Evolutionary conservation across 2,113 vertebrate species (phyloP).

Genomic region (Nerophis ophidion): DNA sequence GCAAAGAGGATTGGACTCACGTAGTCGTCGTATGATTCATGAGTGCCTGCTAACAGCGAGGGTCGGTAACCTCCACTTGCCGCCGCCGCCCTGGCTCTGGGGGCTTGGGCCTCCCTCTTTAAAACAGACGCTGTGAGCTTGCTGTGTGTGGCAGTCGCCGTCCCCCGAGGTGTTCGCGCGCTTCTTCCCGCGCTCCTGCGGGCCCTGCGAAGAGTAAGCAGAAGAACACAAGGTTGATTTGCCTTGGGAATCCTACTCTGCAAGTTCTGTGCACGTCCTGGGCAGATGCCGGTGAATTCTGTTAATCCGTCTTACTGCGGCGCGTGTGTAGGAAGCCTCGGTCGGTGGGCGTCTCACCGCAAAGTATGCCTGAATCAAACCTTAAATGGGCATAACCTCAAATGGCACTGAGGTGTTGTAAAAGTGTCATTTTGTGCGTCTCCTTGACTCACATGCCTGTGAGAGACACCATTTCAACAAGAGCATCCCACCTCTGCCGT

Average conservation of each 20-base stretch:
- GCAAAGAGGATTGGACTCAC: constrained; percentile 77
- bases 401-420: constrained; percentile 21
- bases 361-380: constrained; percentile 17
- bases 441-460: constrained; percentile 25
- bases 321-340: constrained; percentile 15
- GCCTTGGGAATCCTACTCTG: constrained; percentile 3
- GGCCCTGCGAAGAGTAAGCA: constrained; percentile 68
- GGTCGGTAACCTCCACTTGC: constrained; percentile 79
- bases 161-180: constrained; percentile 79
- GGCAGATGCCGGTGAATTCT: constrained; percentile 10
- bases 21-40: constrained; percentile 90
- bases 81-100: constrained; percentile 73
- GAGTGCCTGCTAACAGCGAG: constrained; percentile 76
- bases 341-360: constrained; percentile 11
- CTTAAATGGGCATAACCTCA: constrained; percentile 27
- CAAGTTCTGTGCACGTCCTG: constrained; percentile 5
- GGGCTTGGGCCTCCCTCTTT: constrained; percentile 77
- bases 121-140: constrained; percentile 74
- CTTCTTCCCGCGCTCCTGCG: constrained; percentile 85
- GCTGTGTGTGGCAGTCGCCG: constrained; percentile 71
- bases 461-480: constrained; percentile 30
- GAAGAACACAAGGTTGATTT: constrained; percentile 16
- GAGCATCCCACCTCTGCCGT: constrained; percentile 4
- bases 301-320: constrained; percentile 26
- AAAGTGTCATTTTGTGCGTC: constrained; percentile 39